Evolutionary conservation across 2,113 vertebrate species (phyloP), one percentile per base, ranked within the genome.

Genomic region (Gadus chalcogrammus): DNA sequence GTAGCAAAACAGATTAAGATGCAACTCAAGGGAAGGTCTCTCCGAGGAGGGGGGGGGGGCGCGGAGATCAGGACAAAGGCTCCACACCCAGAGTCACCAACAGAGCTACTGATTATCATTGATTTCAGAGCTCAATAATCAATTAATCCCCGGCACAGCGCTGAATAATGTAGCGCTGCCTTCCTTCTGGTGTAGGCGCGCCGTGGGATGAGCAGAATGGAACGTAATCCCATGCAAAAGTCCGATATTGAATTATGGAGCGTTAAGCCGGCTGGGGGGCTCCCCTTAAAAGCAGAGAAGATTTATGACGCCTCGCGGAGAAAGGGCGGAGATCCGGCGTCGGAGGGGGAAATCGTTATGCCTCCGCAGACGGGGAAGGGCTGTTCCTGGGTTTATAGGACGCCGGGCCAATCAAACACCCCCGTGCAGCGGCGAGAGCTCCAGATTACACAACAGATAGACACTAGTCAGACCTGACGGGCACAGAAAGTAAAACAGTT

Each of bases 71-170:
- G 77, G 77, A 83, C 79, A 77, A 74, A 78, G 79, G 81, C 72
- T 61, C 64, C 13, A 74, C 69, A 70, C 63, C 66, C 52, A 71
- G 74, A 81, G 80, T 84, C 78, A 81, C 81, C 80, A 76, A 71
- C 65, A 80, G 64, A 73, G 68, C 76, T 75, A 69, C 82, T 85
- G 77, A 87, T 84, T 77, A 87, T 70, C 70, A 85, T 85, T 83
- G 85, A 85, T 58, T 85, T 80, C 68, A 62, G 76, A 76, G 72
- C 83, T 75, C 80, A 80, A 81, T 87, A 83, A 84, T 86, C 82
- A 85, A 80, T 85, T 82, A 81, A 86, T 89, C 81, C 73, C 48
- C 66, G 74, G 68, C 35, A 67, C 72, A 52, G 65, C 67, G 69
- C 28, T 75, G 76, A 86, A 84, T 83, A 74, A 80, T 74, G 79